Evolutionary conservation across 2,113 vertebrate genomes (phyloP).

Genomic region (Crotalus horridus): DNA sequence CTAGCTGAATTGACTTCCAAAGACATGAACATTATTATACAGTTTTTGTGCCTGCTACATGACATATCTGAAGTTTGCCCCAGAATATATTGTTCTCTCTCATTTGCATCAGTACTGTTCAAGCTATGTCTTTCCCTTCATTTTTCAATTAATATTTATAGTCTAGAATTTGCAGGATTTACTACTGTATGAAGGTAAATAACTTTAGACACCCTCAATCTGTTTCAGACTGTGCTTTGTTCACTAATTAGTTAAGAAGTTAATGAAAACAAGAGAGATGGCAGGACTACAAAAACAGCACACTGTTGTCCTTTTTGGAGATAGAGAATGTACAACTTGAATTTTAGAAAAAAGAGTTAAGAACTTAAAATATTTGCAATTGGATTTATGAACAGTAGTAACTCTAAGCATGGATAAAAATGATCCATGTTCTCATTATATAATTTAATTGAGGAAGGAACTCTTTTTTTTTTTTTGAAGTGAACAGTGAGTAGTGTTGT

Average conservation of each 20-base stretch:
- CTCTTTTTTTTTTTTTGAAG: not conserved
- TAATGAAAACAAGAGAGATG: not conserved
- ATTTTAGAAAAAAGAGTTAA: not conserved
- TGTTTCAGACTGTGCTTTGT: not conserved
- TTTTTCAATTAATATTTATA: not conserved
- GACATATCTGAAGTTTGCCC: too few species aligned
- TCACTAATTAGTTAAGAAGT: not conserved
- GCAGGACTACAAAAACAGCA: not conserved
- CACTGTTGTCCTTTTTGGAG: not conserved
- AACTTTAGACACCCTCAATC: not conserved
- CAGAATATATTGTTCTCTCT: conserved; percentile 1
- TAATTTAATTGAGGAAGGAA: not conserved
- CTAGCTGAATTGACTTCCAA: not conserved
- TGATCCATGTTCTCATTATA: not conserved
- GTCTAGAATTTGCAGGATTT: not conserved
- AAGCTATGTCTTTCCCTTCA: not conserved
- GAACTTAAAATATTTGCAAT: not conserved
- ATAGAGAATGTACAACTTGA: not conserved
- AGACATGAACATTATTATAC: not conserved
- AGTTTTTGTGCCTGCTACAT: not conserved
- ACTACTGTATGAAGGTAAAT: not conserved
- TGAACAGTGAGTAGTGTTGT: not conserved
- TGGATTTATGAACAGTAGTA: not conserved
- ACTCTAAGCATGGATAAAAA: not conserved
- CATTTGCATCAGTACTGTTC: not conserved